Conservation (phyloP, 2,113 vertebrate species). For the Semicossyphus pulcher region DNA sequence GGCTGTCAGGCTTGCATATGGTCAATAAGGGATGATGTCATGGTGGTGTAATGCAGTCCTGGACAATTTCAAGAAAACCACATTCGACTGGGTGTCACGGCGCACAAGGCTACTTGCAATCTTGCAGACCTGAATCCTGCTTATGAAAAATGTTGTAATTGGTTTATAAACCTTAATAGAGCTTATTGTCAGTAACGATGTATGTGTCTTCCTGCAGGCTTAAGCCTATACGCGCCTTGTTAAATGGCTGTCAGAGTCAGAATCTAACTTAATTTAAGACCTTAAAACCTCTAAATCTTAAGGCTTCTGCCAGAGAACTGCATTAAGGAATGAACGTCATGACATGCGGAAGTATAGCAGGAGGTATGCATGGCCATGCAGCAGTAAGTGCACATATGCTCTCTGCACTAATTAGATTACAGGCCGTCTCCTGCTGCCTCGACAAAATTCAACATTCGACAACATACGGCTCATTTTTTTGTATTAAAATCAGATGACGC, state of each 20-base stretch:
- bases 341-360: slow-evolving; percentile 30
- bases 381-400: slow-evolving; percentile 9
- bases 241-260: slow-evolving; percentile 49
- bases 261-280: slow-evolving; percentile 59
- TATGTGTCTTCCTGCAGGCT: slow-evolving; percentile 21
- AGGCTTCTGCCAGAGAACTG: slow-evolving; percentile 49
- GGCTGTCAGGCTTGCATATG: slow-evolving; percentile 40
- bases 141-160: slow-evolving; percentile 16
- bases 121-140: slow-evolving; percentile 39
- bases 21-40: slow-evolving; percentile 69
- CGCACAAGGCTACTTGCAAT: background rate
- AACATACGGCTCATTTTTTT: background rate
- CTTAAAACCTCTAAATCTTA: slow-evolving; percentile 45
- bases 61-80: slow-evolving; percentile 46
- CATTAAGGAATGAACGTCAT: slow-evolving; percentile 68
- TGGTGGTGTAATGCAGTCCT: slow-evolving; percentile 55
- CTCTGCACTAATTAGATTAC: slow-evolving; percentile 16
- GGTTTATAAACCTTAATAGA: slow-evolving; percentile 24
- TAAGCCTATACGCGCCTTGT: slow-evolving; percentile 18
- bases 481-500: background rate
- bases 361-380: slow-evolving; percentile 24
- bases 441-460: background rate
- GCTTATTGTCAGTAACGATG: slow-evolving; percentile 16
- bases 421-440: background rate
- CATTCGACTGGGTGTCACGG: slow-evolving; percentile 14